phyloP scores from a whole-genome alignment of 2,888 invertebrate species.

The Coronaproctus castanopsis region DNA sequence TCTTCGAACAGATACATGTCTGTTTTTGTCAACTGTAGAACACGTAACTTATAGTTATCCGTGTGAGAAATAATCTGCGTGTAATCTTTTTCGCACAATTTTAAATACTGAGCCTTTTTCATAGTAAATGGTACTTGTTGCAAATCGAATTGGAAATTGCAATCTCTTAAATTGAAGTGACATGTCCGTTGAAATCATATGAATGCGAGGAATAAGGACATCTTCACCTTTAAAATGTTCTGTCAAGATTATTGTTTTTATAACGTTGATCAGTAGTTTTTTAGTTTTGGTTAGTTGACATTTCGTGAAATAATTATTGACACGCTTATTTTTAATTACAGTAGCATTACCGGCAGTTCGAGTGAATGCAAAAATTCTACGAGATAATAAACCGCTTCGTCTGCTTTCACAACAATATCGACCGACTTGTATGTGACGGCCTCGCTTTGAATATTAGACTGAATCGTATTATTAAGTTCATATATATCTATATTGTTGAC shows the following conservation, averaged over 20 bases:
- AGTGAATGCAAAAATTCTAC: background rate
- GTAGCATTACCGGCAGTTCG: background rate
- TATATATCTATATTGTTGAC: background rate
- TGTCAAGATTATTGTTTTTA: background rate
- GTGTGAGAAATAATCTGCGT: background rate
- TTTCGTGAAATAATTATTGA: background rate
- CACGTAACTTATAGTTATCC: background rate
- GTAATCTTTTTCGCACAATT: background rate
- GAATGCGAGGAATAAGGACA: background rate
- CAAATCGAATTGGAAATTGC: background rate
- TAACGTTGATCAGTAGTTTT: background rate
- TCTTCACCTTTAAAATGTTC: background rate
- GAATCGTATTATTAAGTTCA: background rate
- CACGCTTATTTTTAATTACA: background rate
- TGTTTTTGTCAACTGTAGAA: background rate
- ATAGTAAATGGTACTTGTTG: background rate
- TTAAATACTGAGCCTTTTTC: background rate
- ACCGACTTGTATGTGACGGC: background rate
- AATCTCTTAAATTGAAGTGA: background rate
- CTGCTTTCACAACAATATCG: background rate
- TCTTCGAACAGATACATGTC: background rate
- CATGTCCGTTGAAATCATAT: background rate
- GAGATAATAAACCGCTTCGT: background rate
- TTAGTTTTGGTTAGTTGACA: background rate
- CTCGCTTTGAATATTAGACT: background rate